A percentile compares a stretch with the other conserved stretches of the same genome.
These are phyloP conservation scores for Acronicta leporina DNA, from an alignment of 2,888 invertebrate genomes.

Conservation along the genomic window DNA sequence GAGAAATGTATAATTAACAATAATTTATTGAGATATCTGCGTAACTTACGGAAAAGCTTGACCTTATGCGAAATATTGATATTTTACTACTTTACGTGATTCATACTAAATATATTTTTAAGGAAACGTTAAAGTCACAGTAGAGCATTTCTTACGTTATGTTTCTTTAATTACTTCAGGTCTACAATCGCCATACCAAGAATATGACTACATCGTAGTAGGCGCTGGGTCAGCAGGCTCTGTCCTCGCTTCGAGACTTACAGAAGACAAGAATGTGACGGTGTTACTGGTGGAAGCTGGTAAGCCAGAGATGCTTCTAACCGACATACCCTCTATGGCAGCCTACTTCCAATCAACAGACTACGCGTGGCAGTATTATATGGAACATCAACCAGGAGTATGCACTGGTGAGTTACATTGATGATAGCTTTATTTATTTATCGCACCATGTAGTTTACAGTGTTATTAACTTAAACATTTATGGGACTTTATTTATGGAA, in stretches of 20 bases:
- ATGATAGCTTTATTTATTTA: too few species aligned
- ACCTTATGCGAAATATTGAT: too few species aligned
- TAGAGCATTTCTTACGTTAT: too few species aligned
- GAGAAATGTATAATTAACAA: too few species aligned
- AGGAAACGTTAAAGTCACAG: too few species aligned
- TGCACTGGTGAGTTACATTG: conserved; percentile 82
- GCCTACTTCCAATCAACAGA: conserved; percentile 89
- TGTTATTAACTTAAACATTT: too few species aligned
- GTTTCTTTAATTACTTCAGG: conserved; percentile 59
- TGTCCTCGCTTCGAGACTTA: conserved; percentile 85
- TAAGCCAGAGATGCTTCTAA: conserved; percentile 83
- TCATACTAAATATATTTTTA: too few species aligned
- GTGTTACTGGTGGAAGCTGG: conserved; percentile 81
- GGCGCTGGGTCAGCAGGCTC: conserved; percentile 90
- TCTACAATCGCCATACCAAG: conserved; percentile 68
- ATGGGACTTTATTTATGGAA: too few species aligned
- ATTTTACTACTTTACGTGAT: too few species aligned
- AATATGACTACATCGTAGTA: conserved; percentile 88
- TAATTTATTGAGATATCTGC: too few species aligned
- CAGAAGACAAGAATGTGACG: conserved; percentile 76
- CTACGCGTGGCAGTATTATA: conserved; percentile 92
- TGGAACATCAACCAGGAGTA: conserved; percentile 90
- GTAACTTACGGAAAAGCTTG: too few species aligned
- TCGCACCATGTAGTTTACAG: too few species aligned
- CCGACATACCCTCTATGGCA: conserved; percentile 88